Conservation (phyloP, 2,113 vertebrate species). For the Centropus unirufus region DNA sequence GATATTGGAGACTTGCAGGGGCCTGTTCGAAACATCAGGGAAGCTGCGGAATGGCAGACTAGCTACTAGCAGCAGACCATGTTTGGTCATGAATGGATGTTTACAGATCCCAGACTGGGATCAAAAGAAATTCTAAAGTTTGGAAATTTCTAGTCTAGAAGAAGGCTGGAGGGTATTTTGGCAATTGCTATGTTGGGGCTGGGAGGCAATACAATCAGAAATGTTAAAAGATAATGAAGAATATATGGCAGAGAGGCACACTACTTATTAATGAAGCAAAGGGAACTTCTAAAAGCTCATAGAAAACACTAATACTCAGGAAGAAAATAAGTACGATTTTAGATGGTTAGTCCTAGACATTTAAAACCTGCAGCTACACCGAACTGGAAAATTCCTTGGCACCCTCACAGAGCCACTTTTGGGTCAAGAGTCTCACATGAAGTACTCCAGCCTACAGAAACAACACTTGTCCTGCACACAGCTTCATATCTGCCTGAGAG, state of each 20-base stretch:
- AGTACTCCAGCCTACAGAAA: background rate
- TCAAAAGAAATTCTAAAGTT: background rate
- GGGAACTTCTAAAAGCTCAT: background rate
- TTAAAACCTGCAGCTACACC: background rate
- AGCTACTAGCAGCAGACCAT: background rate
- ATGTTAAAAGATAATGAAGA: background rate
- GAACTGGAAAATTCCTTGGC: background rate
- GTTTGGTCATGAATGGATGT: background rate
- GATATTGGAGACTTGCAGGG: background rate
- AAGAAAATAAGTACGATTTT: background rate
- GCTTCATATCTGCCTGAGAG: background rate
- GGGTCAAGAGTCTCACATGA: background rate
- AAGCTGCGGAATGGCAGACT: background rate
- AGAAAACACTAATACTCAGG: background rate
- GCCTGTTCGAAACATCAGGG: background rate
- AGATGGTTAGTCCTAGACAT: background rate
- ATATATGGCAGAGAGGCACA: background rate
- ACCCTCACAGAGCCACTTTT: background rate
- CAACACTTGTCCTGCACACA: fast-evolving
- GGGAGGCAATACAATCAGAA: background rate
- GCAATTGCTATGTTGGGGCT: background rate
- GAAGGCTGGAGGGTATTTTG: background rate
- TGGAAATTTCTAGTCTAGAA: background rate
- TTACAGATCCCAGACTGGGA: background rate
- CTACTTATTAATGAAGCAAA: background rate